Evolutionary conservation across 2,113 vertebrate species (phyloP).

Genomic region (Paedocypris sp.): DNA sequence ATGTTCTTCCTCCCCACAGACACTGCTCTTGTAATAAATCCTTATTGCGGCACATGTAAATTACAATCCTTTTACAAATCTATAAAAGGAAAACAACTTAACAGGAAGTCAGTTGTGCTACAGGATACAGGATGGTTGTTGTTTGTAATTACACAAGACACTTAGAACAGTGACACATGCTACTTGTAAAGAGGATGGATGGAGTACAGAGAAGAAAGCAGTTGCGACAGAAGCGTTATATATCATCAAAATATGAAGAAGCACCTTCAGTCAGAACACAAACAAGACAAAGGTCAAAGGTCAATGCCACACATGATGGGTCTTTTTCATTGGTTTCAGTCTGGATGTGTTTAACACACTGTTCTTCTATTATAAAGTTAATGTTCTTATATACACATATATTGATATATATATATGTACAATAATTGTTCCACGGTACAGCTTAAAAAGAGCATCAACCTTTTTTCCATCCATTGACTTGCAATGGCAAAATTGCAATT

Average conservation of each 20-base stretch:
- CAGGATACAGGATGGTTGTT: slow-evolving; percentile 35
- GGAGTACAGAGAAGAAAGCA: slow-evolving; percentile 28
- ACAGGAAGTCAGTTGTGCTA: slow-evolving; percentile 50
- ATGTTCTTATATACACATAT: background rate
- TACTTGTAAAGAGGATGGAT: slow-evolving; percentile 38
- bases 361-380: background rate
- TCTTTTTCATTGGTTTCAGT: background rate
- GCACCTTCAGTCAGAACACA: background rate
- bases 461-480: too few species aligned
- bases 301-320: background rate
- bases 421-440: too few species aligned
- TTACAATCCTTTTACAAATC: slow-evolving; percentile 26
- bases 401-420: too few species aligned
- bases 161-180: slow-evolving; percentile 41
- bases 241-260: slow-evolving; percentile 1
- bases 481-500: background rate
- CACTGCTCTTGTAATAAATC: slow-evolving; percentile 42
- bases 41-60: slow-evolving; percentile 55
- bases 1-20: slow-evolving; percentile 43
- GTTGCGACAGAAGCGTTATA: slow-evolving; percentile 30
- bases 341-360: background rate
- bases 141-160: slow-evolving; percentile 36
- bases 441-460: background rate
- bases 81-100: slow-evolving; percentile 44
- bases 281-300: background rate